A percentile compares a stretch with the other conserved stretches of the same genome.
Conservation (phyloP, 2,888 invertebrate species). For the Chrysina gloriosa region DNA sequence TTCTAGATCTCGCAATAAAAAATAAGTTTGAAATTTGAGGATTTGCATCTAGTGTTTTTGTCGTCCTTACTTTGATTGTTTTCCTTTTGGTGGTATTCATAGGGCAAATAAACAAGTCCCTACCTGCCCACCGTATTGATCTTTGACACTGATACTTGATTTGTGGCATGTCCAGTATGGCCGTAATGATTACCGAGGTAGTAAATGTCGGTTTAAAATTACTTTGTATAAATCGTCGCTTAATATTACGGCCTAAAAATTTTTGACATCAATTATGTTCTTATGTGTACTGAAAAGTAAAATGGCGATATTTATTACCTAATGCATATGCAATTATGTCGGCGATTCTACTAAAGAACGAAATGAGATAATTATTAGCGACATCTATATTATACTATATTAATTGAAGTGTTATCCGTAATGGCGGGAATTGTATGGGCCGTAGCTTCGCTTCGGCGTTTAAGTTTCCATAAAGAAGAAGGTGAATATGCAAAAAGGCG, state of each 20-base stretch:
- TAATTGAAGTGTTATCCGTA: no score
- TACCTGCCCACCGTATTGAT: conserved; percentile 17
- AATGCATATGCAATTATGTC: not conserved
- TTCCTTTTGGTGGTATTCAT: no score
- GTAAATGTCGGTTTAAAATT: conserved; percentile 29
- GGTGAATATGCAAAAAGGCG: conserved; percentile 14
- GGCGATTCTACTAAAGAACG: not conserved
- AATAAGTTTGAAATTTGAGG: no score
- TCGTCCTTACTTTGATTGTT: no score
- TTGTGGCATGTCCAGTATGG: conserved; percentile 8
- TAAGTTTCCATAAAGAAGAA: conserved; percentile 11
- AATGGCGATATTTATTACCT: not conserved
- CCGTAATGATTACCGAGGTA: conserved; percentile 16
- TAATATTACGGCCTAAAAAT: conserved; percentile 6
- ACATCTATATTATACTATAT: no score
- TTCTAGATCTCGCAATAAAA: no score
- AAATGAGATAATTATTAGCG: no score
- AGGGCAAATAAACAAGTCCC: conserved; percentile 1
- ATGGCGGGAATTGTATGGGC: no score
- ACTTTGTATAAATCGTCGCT: conserved; percentile 33
- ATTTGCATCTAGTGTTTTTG: no score
- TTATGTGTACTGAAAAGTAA: not conserved
- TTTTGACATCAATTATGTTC: conserved; percentile 4
- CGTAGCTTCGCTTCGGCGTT: no score
- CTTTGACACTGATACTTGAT: conserved; percentile 27